Base-by-base conservation (phyloP, 1,140 invertebrate species). In the Lethrus apterus region DNA sequence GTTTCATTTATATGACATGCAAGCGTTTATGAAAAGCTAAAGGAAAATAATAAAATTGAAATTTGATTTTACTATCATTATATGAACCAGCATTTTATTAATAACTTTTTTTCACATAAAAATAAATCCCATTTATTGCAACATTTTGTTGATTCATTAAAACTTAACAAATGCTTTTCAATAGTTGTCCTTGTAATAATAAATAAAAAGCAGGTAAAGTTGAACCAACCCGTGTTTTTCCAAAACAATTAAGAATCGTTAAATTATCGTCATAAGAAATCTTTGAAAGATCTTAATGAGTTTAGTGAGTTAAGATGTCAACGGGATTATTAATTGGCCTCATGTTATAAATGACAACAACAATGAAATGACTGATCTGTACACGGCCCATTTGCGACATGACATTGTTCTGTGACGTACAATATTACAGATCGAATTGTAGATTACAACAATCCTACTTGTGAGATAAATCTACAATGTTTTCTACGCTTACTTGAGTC, bases 281-380 rank as follows among this genome's bases (percentile, higher is more conserved):
- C 35, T 38, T 4, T 21, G 35, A 21, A 11, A 38, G 19, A 21
- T 21, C 35, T n/a, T 21, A 11, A 5, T 10, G 20, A 10, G 14
- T 14, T 34, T 21, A 23, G 24, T 14, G 35, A 38, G 35, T 38
- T 38, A 44, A 44, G 41, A 44, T 20, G 41, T 44, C 41, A 44
- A 44, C 20, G 15, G 13, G 24, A 44, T 51, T 55, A 55, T 55
- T 55, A 55, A 55, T 55, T 51, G 46, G 44, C 45, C 40, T 43
- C 24, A 34, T 31, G 33, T 51, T 55, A 32, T 45, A 48, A 51
- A 55, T 51, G 49, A 55, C 49, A 55, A 55, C 51, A 48, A 48
- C 34, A 43, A 54, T 17, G 20, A 11, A 44, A 30, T 44, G 41
- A 44, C 24, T 44, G 41, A 44, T 44, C 29, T 24, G 29, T 30